Percentiles rank a stretch among this genome's conserved stretches.
Conservation (phyloP, 2,888 invertebrate genomes). For the Eucera pruinosa region DNA sequence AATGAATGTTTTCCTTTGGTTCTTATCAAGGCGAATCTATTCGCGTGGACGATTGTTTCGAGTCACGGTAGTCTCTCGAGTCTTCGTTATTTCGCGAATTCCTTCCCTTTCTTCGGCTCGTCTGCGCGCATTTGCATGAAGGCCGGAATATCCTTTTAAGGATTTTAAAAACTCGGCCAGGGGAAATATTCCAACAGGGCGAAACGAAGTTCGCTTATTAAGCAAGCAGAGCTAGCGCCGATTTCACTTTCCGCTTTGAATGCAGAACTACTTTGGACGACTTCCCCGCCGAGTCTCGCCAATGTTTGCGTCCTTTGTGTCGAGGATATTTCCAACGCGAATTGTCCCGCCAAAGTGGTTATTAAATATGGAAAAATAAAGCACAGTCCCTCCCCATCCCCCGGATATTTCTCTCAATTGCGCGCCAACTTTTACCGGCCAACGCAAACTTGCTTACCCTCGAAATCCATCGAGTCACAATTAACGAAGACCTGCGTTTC, state of each 20-base stretch:
- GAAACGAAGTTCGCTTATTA: conserved; percentile 29
- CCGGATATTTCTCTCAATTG: too few species aligned
- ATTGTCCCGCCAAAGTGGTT: conserved; percentile 1
- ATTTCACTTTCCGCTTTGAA: conserved; percentile 21
- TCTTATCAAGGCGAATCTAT: too few species aligned
- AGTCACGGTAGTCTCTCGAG: too few species aligned
- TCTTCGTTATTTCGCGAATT: background rate
- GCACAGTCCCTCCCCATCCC: too few species aligned
- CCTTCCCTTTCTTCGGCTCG: background rate
- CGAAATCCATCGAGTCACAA: too few species aligned
- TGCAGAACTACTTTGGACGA: conserved; percentile 1
- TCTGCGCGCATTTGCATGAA: background rate
- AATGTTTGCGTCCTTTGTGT: background rate
- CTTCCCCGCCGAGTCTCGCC: background rate
- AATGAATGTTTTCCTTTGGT: too few species aligned
- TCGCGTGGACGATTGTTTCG: too few species aligned
- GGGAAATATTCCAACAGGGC: background rate
- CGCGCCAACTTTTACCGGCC: too few species aligned
- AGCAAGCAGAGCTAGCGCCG: conserved; percentile 4
- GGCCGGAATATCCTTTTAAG: conserved; percentile 16
- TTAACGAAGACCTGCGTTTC: too few species aligned
- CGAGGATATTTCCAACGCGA: background rate
- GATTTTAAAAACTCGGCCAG: conserved; percentile 10
- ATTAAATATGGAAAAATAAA: background rate
- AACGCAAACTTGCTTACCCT: too few species aligned